A percentile compares a stretch with the other conserved stretches of the same genome.
phyloP scores from a whole-genome alignment of 2,888 invertebrate species.

The Campoplex nolae region DNA sequence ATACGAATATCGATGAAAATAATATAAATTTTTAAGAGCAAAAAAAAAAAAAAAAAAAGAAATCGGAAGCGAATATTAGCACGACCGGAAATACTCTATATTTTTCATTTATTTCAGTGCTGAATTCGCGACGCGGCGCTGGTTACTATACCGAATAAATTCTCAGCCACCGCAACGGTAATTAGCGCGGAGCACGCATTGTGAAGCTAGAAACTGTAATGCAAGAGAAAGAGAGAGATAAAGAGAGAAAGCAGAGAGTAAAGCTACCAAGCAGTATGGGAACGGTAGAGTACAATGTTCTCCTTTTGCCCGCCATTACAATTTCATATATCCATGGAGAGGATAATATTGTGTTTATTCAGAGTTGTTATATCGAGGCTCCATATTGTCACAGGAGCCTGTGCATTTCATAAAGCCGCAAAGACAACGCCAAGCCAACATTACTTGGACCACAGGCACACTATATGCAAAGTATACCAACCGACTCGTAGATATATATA shows the following conservation, averaged over 20 bases:
- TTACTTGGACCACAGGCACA: slow-evolving; percentile 33
- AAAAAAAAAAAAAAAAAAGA: not conserved
- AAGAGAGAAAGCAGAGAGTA: not conserved
- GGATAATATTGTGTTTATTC: slow-evolving; percentile 45
- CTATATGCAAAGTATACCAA: slow-evolving; percentile 20
- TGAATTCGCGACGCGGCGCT: slow-evolving; percentile 20
- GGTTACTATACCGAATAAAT: slow-evolving; percentile 23
- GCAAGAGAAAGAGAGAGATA: slow-evolving; percentile 13
- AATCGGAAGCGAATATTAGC: not conserved
- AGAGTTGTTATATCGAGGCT: slow-evolving; percentile 32
- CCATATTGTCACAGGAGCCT: slow-evolving; percentile 39
- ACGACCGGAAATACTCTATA: not conserved
- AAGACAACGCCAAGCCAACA: slow-evolving; percentile 19
- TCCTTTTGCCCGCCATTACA: slow-evolving; percentile 13
- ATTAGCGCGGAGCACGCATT: slow-evolving; percentile 59
- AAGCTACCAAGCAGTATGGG: slow-evolving; percentile 20
- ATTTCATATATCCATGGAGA: slow-evolving; percentile 34
- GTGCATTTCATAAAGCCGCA: slow-evolving; percentile 44
- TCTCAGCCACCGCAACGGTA: slow-evolving; percentile 37
- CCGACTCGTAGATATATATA: not conserved
- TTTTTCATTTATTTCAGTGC: not conserved
- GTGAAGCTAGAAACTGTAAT: slow-evolving; percentile 43
- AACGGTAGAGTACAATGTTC: slow-evolving; percentile 4
- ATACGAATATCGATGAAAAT: not conserved
- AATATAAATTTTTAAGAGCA: not conserved